Conservation (phyloP, 2,113 vertebrate genomes). For the Prochilodus magdalenae region DNA sequence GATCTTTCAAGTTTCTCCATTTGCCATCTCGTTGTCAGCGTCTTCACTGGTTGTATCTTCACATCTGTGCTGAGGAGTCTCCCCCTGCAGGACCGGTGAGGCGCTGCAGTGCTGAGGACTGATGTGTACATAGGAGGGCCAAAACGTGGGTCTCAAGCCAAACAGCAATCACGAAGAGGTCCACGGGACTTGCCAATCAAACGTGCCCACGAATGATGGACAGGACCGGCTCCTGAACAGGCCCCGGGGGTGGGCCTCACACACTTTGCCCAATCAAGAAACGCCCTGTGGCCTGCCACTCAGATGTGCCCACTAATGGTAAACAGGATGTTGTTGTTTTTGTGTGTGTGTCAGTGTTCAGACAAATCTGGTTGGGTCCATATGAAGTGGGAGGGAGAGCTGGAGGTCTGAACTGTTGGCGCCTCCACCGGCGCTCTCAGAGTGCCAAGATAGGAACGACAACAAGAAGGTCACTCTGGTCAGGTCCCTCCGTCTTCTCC, state of each 20-base stretch:
- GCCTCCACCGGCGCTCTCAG: neutral
- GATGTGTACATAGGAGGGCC: constrained; percentile 38
- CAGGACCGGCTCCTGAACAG: constrained; percentile 16
- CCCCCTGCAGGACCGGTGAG: constrained; percentile 43
- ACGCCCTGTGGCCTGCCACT: constrained; percentile 1
- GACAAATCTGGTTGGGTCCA: neutral
- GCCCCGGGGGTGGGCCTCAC: constrained; percentile 3
- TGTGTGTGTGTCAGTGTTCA: constrained; percentile 22
- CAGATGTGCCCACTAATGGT: constrained; percentile 15
- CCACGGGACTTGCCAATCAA: constrained; percentile 43
- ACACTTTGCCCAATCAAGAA: constrained; percentile 20
- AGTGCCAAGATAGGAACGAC: constrained; percentile 40
- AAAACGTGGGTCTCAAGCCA: constrained; percentile 33
- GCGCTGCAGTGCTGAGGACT: constrained; percentile 23
- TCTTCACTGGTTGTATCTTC: constrained; percentile 3
- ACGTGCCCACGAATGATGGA: constrained; percentile 19
- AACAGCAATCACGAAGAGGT: constrained; percentile 27
- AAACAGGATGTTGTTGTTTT: neutral
- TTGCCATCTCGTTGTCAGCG: neutral
- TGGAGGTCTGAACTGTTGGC: neutral
- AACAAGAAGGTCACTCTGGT: constrained; percentile 34
- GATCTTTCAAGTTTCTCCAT: neutral
- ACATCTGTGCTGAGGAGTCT: constrained; percentile 4
- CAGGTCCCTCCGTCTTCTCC: neutral
- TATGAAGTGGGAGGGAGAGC: neutral